Base-by-base conservation (phyloP, 2,888 invertebrate species). In the Cataglyphis rosenhaueri region DNA sequence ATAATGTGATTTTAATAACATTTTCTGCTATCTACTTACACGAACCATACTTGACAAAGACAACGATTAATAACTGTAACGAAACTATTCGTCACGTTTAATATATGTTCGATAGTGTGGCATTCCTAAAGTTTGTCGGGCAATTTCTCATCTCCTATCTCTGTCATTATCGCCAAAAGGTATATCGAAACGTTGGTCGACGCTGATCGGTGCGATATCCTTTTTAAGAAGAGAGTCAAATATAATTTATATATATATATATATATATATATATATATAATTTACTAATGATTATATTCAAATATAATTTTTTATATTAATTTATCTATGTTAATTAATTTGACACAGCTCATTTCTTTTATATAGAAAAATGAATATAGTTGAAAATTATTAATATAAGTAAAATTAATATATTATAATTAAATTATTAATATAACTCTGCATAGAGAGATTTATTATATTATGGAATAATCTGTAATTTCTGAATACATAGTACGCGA, bases 91-190 rank as follows among this genome's bases (percentile, higher is more conserved):
- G 52, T 10, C 25, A 35, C 61, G 61, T 75, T 81, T 62, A 61
- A 61, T 71, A 70, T 15, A n/a, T 78, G 21, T 78, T 70, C 32
- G 32, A 44, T 29, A 44, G 21, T 59, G 59, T 84, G 89, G 84
- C 87, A 85, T 84, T 86, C 86, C 83, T 35, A 71, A 86, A 81
- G 85, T 87, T 88, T 70, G 71, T 85, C 88, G 79, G 79, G 86
- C 87, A 88, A 87, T 87, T 89, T 85, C 52, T 84, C 78, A 83
- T 75, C 52, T 52, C 52, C 35, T 10, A 18, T 25, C 15, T 61
- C 6, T 74, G 10, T 32, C 59, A 76, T 84, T 85, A 87, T 82
- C 81, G 78, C 84, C 57, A 82, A 70, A 57, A 86, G 65, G 81
- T 57, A 61, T 74, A 84, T 15, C 32, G 78, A 81, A 29, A 79